A percentile compares a stretch with the other conserved stretches of the same genome.
Evolutionary conservation across 1,140 invertebrate species (phyloP).

Genomic region (Aphis gossypii): DNA sequence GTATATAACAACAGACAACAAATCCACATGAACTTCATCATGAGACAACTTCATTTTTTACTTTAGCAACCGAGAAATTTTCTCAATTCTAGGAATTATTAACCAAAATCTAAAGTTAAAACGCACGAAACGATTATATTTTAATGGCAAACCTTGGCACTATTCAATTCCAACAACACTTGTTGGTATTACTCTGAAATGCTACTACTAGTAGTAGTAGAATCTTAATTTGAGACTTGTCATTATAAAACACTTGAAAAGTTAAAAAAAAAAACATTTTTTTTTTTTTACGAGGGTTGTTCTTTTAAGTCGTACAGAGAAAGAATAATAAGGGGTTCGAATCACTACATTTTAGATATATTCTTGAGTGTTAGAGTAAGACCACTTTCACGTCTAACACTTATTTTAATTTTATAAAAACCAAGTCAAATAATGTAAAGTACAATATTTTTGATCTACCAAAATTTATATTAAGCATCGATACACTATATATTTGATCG

Average conservation of each 20-base stretch:
- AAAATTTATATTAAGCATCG: neutral
- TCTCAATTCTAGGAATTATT: neutral
- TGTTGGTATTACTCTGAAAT: neutral
- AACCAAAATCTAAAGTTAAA: neutral
- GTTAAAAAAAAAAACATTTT: neutral
- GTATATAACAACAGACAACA: neutral
- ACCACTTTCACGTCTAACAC: neutral
- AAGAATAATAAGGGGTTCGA: neutral
- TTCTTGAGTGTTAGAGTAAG: neutral
- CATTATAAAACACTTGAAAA: neutral
- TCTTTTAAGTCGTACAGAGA: neutral
- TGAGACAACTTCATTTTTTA: neutral
- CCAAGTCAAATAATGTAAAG: neutral
- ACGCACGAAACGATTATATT: neutral
- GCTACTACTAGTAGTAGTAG: neutral
- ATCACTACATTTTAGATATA: neutral
- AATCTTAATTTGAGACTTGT: neutral
- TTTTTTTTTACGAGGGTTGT: neutral
- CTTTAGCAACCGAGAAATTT: neutral
- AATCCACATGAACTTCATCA: neutral
- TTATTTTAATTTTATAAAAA: neutral
- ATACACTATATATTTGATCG: neutral
- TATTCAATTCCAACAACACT: neutral
- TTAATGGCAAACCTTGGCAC: neutral
- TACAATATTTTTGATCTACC: neutral